A percentile compares a stretch with the other conserved stretches of the same genome.
Conservation (phyloP, 2,797 vertebrate species). For the Poeciliopsis infans region DNA sequence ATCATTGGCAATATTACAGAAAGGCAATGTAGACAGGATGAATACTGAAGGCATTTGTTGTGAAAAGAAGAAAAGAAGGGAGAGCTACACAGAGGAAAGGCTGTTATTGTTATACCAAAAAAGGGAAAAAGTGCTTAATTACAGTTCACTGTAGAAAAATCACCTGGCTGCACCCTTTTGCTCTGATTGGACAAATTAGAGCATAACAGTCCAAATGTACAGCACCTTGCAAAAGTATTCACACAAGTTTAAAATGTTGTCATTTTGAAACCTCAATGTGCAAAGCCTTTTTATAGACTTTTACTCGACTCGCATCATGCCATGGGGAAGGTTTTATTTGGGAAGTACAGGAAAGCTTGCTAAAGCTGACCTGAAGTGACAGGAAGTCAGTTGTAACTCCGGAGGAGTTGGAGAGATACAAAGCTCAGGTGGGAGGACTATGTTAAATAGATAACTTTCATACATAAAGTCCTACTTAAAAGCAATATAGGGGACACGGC, state of each 20-base stretch:
- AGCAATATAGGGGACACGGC: background rate
- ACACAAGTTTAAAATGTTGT: background rate
- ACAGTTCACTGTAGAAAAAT: conserved; percentile 32
- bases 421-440: background rate
- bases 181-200: conserved; percentile 14
- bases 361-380: background rate
- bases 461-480: background rate
- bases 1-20: conserved; percentile 35
- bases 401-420: background rate
- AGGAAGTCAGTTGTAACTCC: background rate
- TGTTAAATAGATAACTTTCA: background rate
- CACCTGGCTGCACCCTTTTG: conserved; percentile 25
- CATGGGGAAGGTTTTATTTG: background rate
- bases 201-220: background rate
- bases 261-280: background rate
- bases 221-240: conserved; percentile 6
- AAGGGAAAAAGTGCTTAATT: conserved; percentile 66
- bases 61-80: conserved; percentile 48
- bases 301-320: background rate
- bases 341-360: background rate
- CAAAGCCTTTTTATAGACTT: background rate
- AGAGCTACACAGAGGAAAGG: conserved; percentile 34
- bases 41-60: conserved; percentile 61
- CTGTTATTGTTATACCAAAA: conserved; percentile 39
- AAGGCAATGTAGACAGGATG: conserved; percentile 56